These are phyloP conservation scores for Xiphophorus maculatus DNA, from an alignment of 2,113 vertebrate species.

Conservation along the genomic window DNA sequence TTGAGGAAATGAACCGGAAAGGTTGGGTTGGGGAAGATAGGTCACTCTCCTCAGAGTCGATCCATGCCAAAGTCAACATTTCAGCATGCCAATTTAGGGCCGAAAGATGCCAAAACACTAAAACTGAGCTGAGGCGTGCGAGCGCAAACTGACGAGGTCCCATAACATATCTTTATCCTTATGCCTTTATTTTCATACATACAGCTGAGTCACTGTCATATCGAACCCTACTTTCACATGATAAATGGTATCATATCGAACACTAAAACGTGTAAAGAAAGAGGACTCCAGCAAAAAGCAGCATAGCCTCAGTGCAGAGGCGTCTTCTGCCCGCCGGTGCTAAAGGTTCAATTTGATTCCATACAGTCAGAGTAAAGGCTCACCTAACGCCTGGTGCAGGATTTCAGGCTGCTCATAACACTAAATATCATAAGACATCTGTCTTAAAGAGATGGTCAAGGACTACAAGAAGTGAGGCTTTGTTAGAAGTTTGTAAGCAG, in stretches of 20 bases:
- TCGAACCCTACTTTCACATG: constrained; percentile 1
- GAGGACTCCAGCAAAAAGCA: not conserved
- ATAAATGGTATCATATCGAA: constrained; percentile 44
- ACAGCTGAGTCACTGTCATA: constrained; percentile 7
- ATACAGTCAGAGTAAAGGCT: not conserved
- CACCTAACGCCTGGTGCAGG: not conserved
- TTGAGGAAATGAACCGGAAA: not conserved
- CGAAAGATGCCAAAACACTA: constrained; percentile 64
- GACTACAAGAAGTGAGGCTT: not conserved
- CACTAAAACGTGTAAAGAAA: constrained; percentile 5
- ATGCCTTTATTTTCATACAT: constrained; percentile 49
- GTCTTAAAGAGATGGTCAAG: not conserved
- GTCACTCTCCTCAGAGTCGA: constrained; percentile 15
- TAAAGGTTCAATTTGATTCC: constrained; percentile 16
- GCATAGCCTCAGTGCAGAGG: constrained; percentile 11
- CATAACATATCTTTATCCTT: constrained; percentile 32
- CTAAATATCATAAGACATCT: constrained; percentile 30
- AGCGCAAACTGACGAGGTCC: constrained; percentile 17
- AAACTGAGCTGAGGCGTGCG: constrained; percentile 34
- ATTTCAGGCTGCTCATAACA: constrained; percentile 9
- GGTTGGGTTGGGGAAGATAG: not conserved
- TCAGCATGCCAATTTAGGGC: constrained; percentile 40
- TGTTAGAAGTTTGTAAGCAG: not conserved
- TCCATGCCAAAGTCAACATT: constrained; percentile 58
- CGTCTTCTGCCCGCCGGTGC: constrained; percentile 29